A percentile compares a stretch with the other conserved stretches of the same genome.
These are phyloP conservation scores for Tamias sibiricus DNA, from an alignment of 2,113 vertebrate genomes.

Conservation along the genomic window DNA sequence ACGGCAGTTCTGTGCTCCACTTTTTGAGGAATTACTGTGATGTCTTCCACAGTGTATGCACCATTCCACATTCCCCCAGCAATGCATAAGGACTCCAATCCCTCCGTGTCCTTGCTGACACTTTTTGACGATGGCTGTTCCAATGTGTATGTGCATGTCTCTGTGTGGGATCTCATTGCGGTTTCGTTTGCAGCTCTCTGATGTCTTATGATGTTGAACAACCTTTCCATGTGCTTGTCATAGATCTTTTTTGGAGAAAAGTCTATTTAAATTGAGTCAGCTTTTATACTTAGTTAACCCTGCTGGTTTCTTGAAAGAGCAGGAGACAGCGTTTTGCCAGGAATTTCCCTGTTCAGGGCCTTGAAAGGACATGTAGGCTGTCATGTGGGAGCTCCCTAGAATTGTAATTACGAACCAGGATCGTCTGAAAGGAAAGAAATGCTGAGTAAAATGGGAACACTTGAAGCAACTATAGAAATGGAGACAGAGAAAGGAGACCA, in stretches of 20 bases:
- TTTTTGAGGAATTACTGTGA: background rate
- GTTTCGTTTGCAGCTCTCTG: background rate
- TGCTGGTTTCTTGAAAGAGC: conserved; percentile 50
- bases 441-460: background rate
- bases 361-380: background rate
- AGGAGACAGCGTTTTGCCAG: background rate
- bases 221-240: background rate
- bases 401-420: conserved; percentile 20
- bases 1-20: background rate
- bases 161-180: background rate
- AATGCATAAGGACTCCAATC: background rate
- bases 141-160: too few relatives aligned
- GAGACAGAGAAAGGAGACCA: background rate
- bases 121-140: background rate
- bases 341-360: background rate
- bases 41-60: background rate
- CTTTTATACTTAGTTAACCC: background rate
- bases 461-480: background rate
- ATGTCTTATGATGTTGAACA: background rate
- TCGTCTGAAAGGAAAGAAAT: background rate
- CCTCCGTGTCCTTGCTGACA: background rate
- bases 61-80: background rate
- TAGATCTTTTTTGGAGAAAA: conserved; percentile 18
- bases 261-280: background rate
- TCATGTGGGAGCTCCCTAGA: background rate